phyloP scores from a whole-genome alignment of 2,113 vertebrate species.

The Tichodroma muraria region DNA sequence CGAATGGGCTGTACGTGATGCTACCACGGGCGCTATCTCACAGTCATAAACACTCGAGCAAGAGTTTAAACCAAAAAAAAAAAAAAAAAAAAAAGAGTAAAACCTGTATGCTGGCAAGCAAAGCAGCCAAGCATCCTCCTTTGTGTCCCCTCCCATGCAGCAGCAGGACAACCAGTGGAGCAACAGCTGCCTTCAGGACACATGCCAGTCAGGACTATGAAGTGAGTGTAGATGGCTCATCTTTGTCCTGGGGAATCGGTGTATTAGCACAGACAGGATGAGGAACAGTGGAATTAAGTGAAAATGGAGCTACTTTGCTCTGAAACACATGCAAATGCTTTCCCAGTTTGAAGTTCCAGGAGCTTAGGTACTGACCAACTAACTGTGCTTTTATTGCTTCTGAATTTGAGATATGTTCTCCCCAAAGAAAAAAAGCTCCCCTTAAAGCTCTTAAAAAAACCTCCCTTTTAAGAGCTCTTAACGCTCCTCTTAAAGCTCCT shows the following conservation, averaged over 20 bases:
- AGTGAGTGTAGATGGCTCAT: not conserved
- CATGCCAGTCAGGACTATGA: rapidly evolving
- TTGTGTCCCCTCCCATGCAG: not conserved
- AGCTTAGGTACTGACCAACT: not conserved
- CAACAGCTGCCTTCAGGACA: not conserved
- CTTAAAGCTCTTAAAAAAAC: too few relatives aligned
- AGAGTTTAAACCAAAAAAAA: not conserved
- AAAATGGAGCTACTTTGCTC: not conserved
- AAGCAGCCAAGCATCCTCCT: not conserved
- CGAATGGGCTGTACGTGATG: not conserved
- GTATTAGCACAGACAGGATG: not conserved
- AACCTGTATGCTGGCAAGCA: not conserved
- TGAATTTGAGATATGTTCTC: not conserved
- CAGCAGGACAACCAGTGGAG: not conserved
- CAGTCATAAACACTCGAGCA: not conserved
- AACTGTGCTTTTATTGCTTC: not conserved
- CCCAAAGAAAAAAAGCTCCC: not conserved
- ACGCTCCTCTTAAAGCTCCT: too few relatives aligned
- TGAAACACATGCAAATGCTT: not conserved
- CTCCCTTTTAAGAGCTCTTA: too few relatives aligned
- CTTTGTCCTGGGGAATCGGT: not conserved
- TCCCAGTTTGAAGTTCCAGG: not conserved
- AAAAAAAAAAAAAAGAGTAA: too few relatives aligned
- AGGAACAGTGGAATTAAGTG: not conserved
- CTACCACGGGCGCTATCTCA: not conserved